A percentile compares a stretch with the other conserved stretches of the same genome.
Evolutionary conservation across 2,888 invertebrate genomes (phyloP).

Genomic region (Leptodirus hochenwartii): DNA sequence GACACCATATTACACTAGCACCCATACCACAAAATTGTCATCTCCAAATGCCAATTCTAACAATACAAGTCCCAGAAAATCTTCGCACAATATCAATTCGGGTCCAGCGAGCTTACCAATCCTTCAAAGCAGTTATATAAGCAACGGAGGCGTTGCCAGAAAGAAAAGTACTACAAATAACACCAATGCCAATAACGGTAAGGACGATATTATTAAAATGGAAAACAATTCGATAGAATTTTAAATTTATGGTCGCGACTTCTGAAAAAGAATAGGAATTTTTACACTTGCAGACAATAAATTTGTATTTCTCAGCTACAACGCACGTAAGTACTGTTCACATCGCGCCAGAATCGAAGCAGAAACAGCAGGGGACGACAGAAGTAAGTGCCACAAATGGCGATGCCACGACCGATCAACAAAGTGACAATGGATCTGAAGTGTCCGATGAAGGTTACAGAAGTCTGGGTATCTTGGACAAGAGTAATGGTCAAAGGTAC

Average conservation of each 20-base stretch:
- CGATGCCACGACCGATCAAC: slow-evolving; percentile 27
- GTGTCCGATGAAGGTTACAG: slow-evolving; percentile 75
- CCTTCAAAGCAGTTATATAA: too few relatives aligned
- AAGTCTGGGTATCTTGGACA: slow-evolving; percentile 50
- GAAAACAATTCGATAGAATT: too few relatives aligned
- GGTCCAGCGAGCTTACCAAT: too few relatives aligned
- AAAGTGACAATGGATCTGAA: slow-evolving; percentile 66
- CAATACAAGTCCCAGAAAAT: slow-evolving; percentile 17
- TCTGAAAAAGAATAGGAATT: too few relatives aligned
- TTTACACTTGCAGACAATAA: too few relatives aligned
- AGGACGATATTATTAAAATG: too few relatives aligned
- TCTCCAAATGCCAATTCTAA: too few relatives aligned
- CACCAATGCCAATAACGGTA: too few relatives aligned
- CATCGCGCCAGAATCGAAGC: slow-evolving; percentile 28
- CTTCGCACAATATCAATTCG: slow-evolving; percentile 13
- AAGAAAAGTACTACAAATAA: slow-evolving; percentile 4
- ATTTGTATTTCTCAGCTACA: too few relatives aligned
- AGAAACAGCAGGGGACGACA: slow-evolving; percentile 28
- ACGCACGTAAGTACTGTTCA: too few relatives aligned
- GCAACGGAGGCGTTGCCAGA: neutral
- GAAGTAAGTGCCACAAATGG: slow-evolving; percentile 21
- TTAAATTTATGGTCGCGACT: too few relatives aligned
- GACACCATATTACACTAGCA: slow-evolving; percentile 34
- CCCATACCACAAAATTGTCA: slow-evolving; percentile 20
- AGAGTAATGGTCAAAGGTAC: too few relatives aligned